Evolutionary conservation across 2,888 invertebrate genomes (phyloP), one percentile per base, ranked within the genome.

Genomic region (Ptychoptera contaminata): DNA sequence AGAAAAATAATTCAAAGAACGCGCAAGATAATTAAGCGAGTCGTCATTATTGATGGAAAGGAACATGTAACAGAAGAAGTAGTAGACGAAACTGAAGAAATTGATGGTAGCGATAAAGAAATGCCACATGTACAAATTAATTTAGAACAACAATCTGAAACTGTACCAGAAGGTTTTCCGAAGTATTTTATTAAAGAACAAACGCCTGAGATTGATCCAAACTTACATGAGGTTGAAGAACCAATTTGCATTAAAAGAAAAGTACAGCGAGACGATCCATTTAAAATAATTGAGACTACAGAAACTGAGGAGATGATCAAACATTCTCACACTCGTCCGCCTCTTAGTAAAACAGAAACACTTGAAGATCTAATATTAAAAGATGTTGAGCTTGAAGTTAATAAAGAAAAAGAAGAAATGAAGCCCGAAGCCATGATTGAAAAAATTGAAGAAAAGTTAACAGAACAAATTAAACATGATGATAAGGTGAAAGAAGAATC

Each of bases 31-130:
- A 81, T 88, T 43, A 73, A 82, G 44, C 76, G 79, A 51, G 74
- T 83, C 2, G 79, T 81, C 1, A 77, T 86, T 6, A 75, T 87
- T 46, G 80, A 88, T 58, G 88, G 88, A 0, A 82, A 84, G 63
- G 88, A 88, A 65, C 80, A 81, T 48, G 74, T 84, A 0, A 79
- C 79, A 8, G 88, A 88, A 62, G 87, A 88, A 66, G 65, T 87
- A 1, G 70, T 87, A 37, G 88, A 88, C 56, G 87, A 87, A 60
- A 88, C 88, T 0, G 87, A 85, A 61, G 63, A 64, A 50, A 50
- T 63, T 16, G 64, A 65, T 49, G 51, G 65, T 9, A 42, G 43
- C 30, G 42, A 47, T 12, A 34, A 42, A 5, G 34, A 35, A 34
- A 12, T 7, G 8, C 42, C 42, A 37, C 39, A 30, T 40, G 34